Evolutionary conservation across 2,113 vertebrate genomes (phyloP).

Genomic region (Marcusenius ussheri): DNA sequence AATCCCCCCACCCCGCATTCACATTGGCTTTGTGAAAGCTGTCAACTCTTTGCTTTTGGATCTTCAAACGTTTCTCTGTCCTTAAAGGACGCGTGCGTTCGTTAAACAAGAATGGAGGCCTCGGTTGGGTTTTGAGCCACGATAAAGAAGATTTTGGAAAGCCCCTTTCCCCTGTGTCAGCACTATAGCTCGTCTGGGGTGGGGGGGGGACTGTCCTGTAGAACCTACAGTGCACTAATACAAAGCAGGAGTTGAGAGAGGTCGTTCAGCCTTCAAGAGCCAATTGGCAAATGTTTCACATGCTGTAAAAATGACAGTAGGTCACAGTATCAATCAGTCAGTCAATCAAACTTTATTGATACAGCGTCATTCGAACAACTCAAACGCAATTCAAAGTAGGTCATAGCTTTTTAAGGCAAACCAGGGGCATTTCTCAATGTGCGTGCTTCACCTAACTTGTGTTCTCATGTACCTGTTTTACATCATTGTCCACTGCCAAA

Average conservation of each 20-base stretch:
- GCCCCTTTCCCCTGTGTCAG: neutral
- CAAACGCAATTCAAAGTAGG: neutral
- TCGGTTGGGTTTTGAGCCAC: neutral
- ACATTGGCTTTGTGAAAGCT: constrained; percentile 4
- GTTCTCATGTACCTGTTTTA: neutral
- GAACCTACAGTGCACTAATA: neutral
- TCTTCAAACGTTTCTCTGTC: constrained; percentile 9
- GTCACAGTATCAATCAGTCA: neutral
- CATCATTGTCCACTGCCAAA: neutral
- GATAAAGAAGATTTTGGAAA: constrained; percentile 6
- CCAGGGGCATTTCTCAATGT: neutral
- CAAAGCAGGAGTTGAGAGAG: neutral
- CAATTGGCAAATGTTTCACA: neutral
- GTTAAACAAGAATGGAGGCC: neutral
- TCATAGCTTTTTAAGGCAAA: neutral
- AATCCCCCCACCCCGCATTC: neutral
- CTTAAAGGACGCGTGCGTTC: constrained; percentile 9
- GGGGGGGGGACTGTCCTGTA: neutral
- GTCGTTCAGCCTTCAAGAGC: neutral
- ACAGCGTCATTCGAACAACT: neutral
- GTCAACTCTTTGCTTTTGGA: neutral
- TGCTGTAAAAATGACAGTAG: constrained; percentile 1
- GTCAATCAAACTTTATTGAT: neutral
- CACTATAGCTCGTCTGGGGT: neutral
- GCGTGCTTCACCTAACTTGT: neutral